Percentiles rank a stretch among this genome's conserved stretches.
These are phyloP conservation scores for Malurus elegans DNA, from an alignment of 2,113 vertebrate species.

Conservation along the genomic window DNA sequence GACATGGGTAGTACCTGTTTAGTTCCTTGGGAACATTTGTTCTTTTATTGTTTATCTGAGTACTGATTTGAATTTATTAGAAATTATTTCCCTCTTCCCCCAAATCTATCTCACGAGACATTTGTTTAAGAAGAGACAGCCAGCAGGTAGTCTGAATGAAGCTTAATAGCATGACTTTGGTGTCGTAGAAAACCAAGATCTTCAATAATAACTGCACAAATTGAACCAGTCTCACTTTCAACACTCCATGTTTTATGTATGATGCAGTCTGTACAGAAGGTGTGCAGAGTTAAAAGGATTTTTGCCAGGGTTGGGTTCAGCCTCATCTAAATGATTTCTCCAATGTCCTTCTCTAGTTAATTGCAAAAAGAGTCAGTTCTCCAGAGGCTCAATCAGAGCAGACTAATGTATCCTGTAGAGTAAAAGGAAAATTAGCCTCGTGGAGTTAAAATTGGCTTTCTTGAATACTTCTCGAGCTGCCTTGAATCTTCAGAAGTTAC, in stretches of 20 bases:
- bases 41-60: background rate
- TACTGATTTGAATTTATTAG: background rate
- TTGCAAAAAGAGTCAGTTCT: background rate
- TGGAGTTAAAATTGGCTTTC: background rate
- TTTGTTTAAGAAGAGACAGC: background rate
- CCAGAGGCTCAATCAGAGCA: background rate
- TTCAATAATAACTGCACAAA: slow-evolving; percentile 7
- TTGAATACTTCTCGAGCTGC: background rate
- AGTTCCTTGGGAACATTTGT: background rate
- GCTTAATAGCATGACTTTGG: background rate
- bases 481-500: background rate
- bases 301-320: background rate
- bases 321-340: background rate
- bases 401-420: background rate
- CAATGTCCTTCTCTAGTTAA: background rate
- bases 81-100: background rate
- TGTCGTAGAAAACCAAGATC: background rate
- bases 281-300: background rate
- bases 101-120: background rate
- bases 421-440: background rate
- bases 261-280: background rate
- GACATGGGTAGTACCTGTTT: background rate
- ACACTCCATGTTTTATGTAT: background rate
- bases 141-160: background rate
- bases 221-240: background rate